Conservation (phyloP, 1,140 invertebrate genomes). For the Fopius arisanus region DNA sequence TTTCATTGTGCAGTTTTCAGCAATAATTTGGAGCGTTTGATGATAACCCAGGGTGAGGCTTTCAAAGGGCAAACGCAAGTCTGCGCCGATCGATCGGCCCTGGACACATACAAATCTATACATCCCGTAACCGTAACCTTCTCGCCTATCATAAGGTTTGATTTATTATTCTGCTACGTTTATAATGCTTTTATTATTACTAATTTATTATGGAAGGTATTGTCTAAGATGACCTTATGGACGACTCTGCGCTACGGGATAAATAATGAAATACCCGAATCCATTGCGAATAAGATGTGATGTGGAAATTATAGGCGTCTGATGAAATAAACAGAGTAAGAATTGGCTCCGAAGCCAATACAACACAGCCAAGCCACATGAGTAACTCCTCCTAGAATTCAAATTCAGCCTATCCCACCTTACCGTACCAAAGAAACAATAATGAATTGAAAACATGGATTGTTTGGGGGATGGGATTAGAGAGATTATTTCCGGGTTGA, state of each 20-base stretch:
- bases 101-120: background rate
- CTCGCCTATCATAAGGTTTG: background rate
- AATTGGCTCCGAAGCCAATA: conserved; percentile 48
- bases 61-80: no score
- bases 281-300: conserved; percentile 34
- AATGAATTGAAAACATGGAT: background rate
- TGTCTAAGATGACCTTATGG: conserved; percentile 46
- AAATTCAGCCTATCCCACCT: background rate
- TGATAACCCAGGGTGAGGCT: no score
- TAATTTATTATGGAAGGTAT: no score
- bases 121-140: no score
- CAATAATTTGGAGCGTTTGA: no score
- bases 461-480: no score
- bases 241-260: conserved; percentile 4
- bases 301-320: conserved; percentile 43
- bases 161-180: no score
- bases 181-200: no score
- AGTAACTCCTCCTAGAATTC: conserved; percentile 26
- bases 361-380: conserved; percentile 12
- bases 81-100: background rate
- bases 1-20: no score
- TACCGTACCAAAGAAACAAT: background rate
- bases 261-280: background rate
- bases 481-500: background rate
- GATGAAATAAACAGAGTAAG: conserved; percentile 44